phyloP scores from a whole-genome alignment of 2,888 invertebrate genomes.

The Cerastis leucographa region DNA sequence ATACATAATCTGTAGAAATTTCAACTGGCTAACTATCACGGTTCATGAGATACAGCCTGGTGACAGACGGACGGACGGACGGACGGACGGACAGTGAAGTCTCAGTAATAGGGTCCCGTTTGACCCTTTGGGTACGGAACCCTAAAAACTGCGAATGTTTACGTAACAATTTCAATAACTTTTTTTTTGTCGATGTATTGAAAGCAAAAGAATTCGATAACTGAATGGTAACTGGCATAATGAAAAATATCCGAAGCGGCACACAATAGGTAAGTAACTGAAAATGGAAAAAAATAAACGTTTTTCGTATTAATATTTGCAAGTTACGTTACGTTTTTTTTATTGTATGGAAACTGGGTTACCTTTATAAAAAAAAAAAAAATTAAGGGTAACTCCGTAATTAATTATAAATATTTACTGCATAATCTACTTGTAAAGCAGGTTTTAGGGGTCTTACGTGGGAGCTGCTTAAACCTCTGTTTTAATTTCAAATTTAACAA shows the following conservation, averaged over 20 bases:
- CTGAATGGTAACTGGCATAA: background rate
- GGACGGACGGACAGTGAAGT: too few species aligned
- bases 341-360: background rate
- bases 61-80: too few species aligned
- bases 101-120: too few species aligned
- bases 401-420: slow-evolving; percentile 54
- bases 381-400: slow-evolving; percentile 13
- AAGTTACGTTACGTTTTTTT: background rate
- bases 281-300: slow-evolving; percentile 5
- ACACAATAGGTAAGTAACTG: background rate
- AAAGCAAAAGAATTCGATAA: background rate
- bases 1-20: too few species aligned
- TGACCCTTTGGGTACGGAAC: too few species aligned
- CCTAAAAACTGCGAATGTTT: too few species aligned
- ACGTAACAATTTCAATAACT: background rate
- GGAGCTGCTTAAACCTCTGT: slow-evolving; percentile 52
- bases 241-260: background rate
- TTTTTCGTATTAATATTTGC: slow-evolving; percentile 1
- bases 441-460: slow-evolving; percentile 53
- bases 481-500: slow-evolving; percentile 66
- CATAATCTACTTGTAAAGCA: slow-evolving; percentile 40
- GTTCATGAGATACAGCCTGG: too few species aligned
- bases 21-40: too few species aligned
- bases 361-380: background rate
- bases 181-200: background rate